phyloP scores from a whole-genome alignment of 1,140 invertebrate genomes.

The Rhynchophorus ferrugineus region DNA sequence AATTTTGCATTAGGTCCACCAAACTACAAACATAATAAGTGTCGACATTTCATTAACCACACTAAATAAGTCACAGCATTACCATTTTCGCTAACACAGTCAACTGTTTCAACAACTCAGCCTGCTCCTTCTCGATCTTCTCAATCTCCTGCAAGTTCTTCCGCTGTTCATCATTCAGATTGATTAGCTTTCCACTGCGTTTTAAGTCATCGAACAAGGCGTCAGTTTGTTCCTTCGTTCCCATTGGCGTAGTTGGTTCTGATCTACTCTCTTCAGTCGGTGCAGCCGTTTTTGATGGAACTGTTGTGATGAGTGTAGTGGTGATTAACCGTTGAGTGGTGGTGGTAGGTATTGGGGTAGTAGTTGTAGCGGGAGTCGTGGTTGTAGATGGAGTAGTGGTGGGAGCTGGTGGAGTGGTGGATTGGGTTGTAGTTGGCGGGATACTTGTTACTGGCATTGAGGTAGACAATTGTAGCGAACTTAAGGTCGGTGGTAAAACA shows the following conservation, averaged over 20 bases:
- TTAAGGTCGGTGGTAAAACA: conserved; percentile 18
- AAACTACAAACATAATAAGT: conserved; percentile 15
- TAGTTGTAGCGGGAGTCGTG: conserved; percentile 2
- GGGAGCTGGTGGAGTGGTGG: conserved; percentile 4
- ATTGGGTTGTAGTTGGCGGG: conserved; percentile 11
- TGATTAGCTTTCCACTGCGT: conserved; percentile 22
- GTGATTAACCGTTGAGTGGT: conserved; percentile 9
- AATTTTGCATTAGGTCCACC: conserved; percentile 9
- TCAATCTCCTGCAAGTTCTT: conserved; percentile 35
- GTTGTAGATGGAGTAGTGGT: conserved; percentile 13
- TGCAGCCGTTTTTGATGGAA: conserved; percentile 8
- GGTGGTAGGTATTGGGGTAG: conserved; percentile 10
- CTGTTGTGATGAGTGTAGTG: conserved; percentile 13
- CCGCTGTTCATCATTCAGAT: conserved; percentile 35
- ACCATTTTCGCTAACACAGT: conserved; percentile 37
- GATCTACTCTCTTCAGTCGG: background rate
- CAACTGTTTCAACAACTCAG: conserved; percentile 36
- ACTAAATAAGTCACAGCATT: conserved; percentile 11
- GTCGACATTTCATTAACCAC: background rate
- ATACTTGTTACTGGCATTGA: too few relatives aligned
- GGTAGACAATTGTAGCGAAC: conserved; percentile 15
- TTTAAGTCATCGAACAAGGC: conserved; percentile 17
- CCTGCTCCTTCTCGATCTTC: conserved; percentile 37
- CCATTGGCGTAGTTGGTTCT: background rate
- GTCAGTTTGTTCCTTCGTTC: conserved; percentile 13